Percentiles rank a stretch among this genome's conserved stretches.
phyloP scores from a whole-genome alignment of 35 echinoderm and acorn worm species.

The Ptychodera flava region DNA sequence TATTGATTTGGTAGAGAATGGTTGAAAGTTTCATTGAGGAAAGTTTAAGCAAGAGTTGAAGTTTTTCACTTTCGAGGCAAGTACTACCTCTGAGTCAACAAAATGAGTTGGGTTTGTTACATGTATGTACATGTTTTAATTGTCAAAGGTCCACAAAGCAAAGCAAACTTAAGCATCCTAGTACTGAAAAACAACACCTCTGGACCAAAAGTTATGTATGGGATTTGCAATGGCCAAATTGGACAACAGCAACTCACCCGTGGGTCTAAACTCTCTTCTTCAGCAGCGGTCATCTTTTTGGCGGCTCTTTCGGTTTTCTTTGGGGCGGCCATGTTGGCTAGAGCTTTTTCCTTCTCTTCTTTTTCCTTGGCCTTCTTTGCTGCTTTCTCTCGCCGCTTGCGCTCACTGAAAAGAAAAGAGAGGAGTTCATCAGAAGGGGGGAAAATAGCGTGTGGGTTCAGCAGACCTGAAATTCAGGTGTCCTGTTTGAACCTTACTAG shows the following conservation, averaged over 20 bases:
- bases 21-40: too few relatives aligned
- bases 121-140: neutral
- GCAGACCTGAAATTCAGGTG: too few relatives aligned
- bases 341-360: constrained; percentile 78
- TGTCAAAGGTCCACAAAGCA: neutral
- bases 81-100: too few relatives aligned
- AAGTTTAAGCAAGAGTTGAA: too few relatives aligned
- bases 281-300: constrained; percentile 46
- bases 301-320: neutral
- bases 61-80: too few relatives aligned
- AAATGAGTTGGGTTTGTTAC: too few relatives aligned
- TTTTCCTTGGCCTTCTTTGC: constrained; percentile 95
- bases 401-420: constrained; percentile 75
- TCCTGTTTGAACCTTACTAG: too few relatives aligned
- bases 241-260: constrained; percentile 33
- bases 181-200: neutral
- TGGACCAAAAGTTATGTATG: neutral
- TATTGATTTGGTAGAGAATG: too few relatives aligned
- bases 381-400: constrained; percentile 89
- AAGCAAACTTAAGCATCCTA: neutral
- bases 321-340: constrained; percentile 37
- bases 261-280: constrained; percentile 89
- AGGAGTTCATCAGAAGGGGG: too few relatives aligned
- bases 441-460: too few relatives aligned
- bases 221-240: neutral